Evolutionary conservation across 2,113 vertebrate species (phyloP), one percentile per base, ranked within the genome.

Genomic region (Sakesphorus luctuosus): DNA sequence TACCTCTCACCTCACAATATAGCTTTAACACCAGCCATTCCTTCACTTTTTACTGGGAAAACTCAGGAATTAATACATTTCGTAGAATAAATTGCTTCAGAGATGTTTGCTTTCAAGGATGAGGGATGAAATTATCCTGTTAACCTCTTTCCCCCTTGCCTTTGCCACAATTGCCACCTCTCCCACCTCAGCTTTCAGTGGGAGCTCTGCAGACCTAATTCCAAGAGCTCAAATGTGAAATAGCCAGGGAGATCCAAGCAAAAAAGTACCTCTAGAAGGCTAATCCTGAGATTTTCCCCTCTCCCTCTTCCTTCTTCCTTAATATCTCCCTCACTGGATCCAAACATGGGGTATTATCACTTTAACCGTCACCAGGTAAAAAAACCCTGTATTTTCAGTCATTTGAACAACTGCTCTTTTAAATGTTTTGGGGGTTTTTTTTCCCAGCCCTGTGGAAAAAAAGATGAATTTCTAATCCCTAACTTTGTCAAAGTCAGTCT

Each of bases 381-480:
- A 61, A 76, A 47, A 44, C 2, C 2, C n/a, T 50, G 24, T 33
- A 29, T 79, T 92, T 81, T 84, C 84, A 87, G 44, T 68, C 25
- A 53, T 47, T 81, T 49, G 29, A 87, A 68, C 76, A 89, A 90
- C 35, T 76, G 44, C 33, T 67, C 82, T 11, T 69, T 73, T 52
- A 76, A 72, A 67, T 35, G 56, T 15, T 59, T 21, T 15, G 58
- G 52, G 17, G 61, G 9, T 11, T 26, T 94, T 91, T 76, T 87
- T n/a, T 35, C 4, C 63, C 49, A 93, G 53, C 9, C n/a, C 46
- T 58, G 40, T 49, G 56, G 69, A 75, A 75, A 84, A 49, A 36
- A 93, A 79, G 18, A 21, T 65, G 49, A 76, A 82, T 89, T 96
- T 95, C 40, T 92, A 82, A 72, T 75, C 50, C 33, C 26, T 61